Base-by-base conservation (phyloP, 64 coral and sea anemone species). In the Trachythela sp. region DNA sequence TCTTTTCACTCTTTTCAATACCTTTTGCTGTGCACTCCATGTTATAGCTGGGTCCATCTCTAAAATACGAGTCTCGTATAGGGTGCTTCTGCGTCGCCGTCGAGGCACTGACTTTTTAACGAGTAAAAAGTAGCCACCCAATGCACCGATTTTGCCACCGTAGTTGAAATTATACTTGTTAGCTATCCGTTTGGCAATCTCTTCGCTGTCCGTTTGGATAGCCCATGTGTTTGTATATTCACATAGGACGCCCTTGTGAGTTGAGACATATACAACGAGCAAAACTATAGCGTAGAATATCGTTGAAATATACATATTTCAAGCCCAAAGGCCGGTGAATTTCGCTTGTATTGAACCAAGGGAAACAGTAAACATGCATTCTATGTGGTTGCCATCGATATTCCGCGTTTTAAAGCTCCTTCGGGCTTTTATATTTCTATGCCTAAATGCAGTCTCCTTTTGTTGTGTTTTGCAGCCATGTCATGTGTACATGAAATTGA, bases 191-290 rank as follows among this genome's bases (percentile, higher is more conserved):
- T 80, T 80, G 11, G 75, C 75, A 17, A 20, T 80, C 5, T 35
- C 75, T 36, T 80, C 75, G 75, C 75, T 80, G 18, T 80, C 75
- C 3, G 75, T 80, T 9, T 39, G 26, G 20, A 80, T 80, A 34
- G 75, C 75, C 75, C 75, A 80, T 34, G 75, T 80, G 75, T 80
- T 80, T 80, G 75, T 80, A 39, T 29, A 80, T 35, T 37, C 38
- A 9, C 38, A 11, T 15, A 36, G 15, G 32, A 30, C 75, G 9
- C 33, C 33, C 75, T 39, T 35, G 75, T 22, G 33, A 80, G 75
- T 80, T 30, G 75, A 80, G 10, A 39, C 32, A 22, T 80, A 39
- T 80, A 39, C 32, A 80, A 80, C 27, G 31, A 14, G 15, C 31
- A 80, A 80, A 37, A 39, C 11, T 80, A 80, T 27, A 26, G 56